phyloP scores from a whole-genome alignment of 2,113 vertebrate species.

The Pyrgilauda ruficollis region DNA sequence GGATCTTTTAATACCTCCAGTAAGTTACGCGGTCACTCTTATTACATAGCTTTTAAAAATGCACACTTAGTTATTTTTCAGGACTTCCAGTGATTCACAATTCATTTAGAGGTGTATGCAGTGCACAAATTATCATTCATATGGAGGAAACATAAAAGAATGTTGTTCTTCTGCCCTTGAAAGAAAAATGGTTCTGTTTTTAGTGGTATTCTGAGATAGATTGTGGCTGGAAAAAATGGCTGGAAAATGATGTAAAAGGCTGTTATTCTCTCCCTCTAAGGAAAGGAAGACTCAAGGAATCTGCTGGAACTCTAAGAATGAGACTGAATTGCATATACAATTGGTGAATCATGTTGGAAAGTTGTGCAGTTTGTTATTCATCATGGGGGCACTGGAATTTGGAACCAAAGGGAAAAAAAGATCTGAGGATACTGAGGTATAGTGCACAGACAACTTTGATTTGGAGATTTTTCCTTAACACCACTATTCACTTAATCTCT shows the following conservation, averaged over 20 bases:
- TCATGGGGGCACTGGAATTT: neutral
- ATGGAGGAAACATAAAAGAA: neutral
- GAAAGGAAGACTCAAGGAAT: neutral
- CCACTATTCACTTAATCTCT: neutral
- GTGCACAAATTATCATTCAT: neutral
- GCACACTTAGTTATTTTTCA: neutral
- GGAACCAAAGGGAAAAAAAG: neutral
- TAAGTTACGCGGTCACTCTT: neutral
- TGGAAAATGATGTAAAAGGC: neutral
- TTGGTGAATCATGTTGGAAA: neutral
- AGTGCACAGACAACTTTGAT: neutral
- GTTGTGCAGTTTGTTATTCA: neutral
- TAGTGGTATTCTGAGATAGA: neutral
- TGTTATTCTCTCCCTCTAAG: neutral
- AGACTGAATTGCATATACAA: neutral
- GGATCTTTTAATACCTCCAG: neutral
- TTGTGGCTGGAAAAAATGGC: neutral
- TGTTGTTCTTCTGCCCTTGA: neutral
- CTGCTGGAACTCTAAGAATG: neutral
- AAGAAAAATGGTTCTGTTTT: neutral
- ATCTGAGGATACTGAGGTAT: neutral
- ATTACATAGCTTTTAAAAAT: neutral
- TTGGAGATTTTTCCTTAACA: neutral
- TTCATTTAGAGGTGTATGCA: neutral
- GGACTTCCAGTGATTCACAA: neutral